Evolutionary conservation across 1,140 invertebrate species (phyloP).

Genomic region (Kradibia gibbosae): DNA sequence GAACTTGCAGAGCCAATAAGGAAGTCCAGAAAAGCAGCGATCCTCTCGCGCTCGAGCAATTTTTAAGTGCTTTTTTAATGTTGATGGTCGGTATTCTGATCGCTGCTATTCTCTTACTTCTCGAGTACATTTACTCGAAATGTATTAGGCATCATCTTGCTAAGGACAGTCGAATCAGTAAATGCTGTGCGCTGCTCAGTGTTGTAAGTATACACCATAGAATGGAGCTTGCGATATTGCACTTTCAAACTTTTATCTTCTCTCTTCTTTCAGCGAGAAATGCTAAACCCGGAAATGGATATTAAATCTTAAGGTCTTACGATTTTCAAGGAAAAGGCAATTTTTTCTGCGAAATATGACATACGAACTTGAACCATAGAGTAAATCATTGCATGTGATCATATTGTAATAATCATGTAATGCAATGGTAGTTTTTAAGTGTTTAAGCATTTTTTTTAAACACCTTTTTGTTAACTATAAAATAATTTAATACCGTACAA

Average conservation of each 20-base stretch:
- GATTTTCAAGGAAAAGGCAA: conserved; percentile 6
- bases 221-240: background rate
- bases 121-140: conserved; percentile 97
- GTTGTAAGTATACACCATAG: conserved; percentile 74
- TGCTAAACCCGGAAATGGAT: conserved; percentile 45
- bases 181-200: conserved; percentile 93
- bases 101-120: conserved; percentile 85
- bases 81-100: conserved; percentile 94
- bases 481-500: conserved; percentile 39
- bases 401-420: background rate
- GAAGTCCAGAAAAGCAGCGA: conserved; percentile 92
- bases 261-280: conserved; percentile 45
- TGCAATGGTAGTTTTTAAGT: conserved; percentile 26
- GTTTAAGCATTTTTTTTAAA: conserved; percentile 40
- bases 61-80: conserved; percentile 96
- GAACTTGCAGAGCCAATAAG: conserved; percentile 94
- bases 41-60: conserved; percentile 95
- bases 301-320: conserved; percentile 30
- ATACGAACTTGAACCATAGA: background rate
- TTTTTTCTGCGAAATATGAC: background rate
- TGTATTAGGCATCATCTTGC: conserved; percentile 90
- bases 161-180: conserved; percentile 89
- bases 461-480: conserved; percentile 22
- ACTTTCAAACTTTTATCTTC: background rate
- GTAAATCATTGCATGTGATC: background rate